Base-by-base conservation (phyloP, 2,888 invertebrate species). In the Scaptomyza cyrtandrae region DNA sequence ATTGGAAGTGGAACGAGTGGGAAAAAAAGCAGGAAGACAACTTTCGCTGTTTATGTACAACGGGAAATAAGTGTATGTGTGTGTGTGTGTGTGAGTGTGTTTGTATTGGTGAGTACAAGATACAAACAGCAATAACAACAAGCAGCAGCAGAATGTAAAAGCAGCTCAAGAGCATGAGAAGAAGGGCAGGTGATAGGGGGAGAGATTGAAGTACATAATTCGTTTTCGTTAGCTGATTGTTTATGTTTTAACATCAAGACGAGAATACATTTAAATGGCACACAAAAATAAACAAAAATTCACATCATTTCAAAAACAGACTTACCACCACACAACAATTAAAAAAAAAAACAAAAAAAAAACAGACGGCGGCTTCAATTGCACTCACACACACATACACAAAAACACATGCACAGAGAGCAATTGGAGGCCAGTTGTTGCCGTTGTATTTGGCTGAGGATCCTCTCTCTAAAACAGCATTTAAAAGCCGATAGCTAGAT, bases 21-120 rank as follows among this genome's bases (percentile, higher is more conserved):
- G 72, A 74, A 78, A 88, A 88, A 81, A 63, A 52, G 81, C 88
- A 78, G 89, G 89, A 88, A 88, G 85, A 87, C 86, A 89, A 89
- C 89, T 89, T 89, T 89, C 89, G 89, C 89, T 88, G 79, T 79
- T 83, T 74, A 69, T 67, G 60, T 74, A 68, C 75, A 84, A 73
- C 78, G 75, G 69, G 56, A 75, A 80, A 64, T 62, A 54, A 33
- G 46, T 33, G 16, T 53, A 33, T 53, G 31, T 49, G 31, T 31
- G 44, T 52, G 59, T 45, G 48, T 45, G 49, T 39, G 49, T 49
- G 54, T 48, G n/a, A 2, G 24, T 49, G 35, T 31, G 44, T 52
- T 56, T 45, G 48, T 45, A 44, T 39, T 44, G 45, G 54, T 48
- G 19, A 41, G 48, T 54, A 44, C 24, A 57, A 54, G 53, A 62